Evolutionary conservation across 2,113 vertebrate species (phyloP).

Genomic region (Rhegmatorhina hoffmannsi): DNA sequence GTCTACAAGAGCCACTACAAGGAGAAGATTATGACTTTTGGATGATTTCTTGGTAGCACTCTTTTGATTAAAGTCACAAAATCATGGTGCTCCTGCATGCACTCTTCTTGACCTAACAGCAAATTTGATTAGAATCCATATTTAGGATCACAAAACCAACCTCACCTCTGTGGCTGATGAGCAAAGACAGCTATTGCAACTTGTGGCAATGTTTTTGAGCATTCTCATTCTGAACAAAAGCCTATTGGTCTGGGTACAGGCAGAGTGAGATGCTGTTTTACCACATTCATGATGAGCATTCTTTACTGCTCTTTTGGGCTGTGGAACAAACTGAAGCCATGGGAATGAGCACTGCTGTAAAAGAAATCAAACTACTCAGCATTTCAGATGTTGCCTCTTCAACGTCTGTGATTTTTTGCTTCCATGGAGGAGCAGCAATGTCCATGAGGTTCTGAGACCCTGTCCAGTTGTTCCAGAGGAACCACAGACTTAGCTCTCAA

Average conservation of each 20-base stretch:
- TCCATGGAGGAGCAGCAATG: not conserved
- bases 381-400: not conserved
- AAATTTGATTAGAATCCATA: not conserved
- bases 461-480: not conserved
- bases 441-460: fast-evolving
- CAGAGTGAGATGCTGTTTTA: fast-evolving
- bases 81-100: not conserved
- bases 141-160: not conserved
- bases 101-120: not conserved
- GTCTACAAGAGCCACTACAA: not conserved
- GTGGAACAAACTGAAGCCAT: not conserved
- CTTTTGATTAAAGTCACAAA: not conserved
- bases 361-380: not conserved
- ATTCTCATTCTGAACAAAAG: not conserved
- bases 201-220: not conserved
- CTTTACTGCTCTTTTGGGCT: not conserved
- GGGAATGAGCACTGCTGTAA: not conserved
- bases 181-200: not conserved
- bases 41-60: not conserved
- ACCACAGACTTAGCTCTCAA: not conserved
- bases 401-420: not conserved
- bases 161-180: not conserved
- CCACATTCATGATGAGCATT: fast-evolving
- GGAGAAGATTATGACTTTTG: not conserved
- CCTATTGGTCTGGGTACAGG: fast-evolving